Evolutionary conservation across 2,888 invertebrate genomes (phyloP).

Genomic region (Nyleta sp.): DNA sequence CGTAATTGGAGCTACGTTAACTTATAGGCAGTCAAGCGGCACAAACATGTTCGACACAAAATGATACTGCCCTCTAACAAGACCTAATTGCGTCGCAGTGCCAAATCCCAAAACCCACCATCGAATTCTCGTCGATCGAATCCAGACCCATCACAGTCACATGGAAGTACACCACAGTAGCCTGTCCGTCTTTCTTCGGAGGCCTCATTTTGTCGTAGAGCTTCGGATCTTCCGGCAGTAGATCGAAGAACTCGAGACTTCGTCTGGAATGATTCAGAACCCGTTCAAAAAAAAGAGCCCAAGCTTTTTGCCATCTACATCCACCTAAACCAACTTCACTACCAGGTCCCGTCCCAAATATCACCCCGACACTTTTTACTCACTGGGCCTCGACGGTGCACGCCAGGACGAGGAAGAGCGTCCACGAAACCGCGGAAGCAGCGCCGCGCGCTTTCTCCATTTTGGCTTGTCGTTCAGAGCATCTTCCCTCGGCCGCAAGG

Average conservation of each 20-base stretch:
- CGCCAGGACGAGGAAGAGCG: conserved; percentile 72
- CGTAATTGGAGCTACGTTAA: no score
- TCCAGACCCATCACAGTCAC: conserved; percentile 98
- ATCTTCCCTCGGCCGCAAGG: conserved; percentile 60
- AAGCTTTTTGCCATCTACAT: neutral
- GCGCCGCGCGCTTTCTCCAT: conserved; percentile 72
- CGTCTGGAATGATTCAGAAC: conserved; percentile 82
- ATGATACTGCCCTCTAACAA: no score
- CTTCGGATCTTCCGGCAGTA: conserved; percentile 93
- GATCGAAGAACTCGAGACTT: conserved; percentile 91
- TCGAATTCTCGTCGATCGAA: conserved; percentile 97
- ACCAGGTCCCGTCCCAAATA: neutral
- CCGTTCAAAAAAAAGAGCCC: neutral
- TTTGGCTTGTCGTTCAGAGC: conserved; percentile 67
- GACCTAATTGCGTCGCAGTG: neutral
- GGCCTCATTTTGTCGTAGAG: conserved; percentile 97
- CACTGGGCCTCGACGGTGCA: conserved; percentile 77
- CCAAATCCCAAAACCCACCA: conserved; percentile 85
- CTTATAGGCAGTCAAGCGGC: no score
- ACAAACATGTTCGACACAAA: no score
- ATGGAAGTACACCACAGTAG: conserved; percentile 95
- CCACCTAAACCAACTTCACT: neutral
- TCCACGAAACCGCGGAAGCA: conserved; percentile 70
- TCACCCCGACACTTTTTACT: conserved; percentile 65
- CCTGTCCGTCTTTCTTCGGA: conserved; percentile 94